A percentile compares a stretch with the other conserved stretches of the same genome.
phyloP scores from a whole-genome alignment of 2,888 invertebrate genomes.

The Theretra japonica region DNA sequence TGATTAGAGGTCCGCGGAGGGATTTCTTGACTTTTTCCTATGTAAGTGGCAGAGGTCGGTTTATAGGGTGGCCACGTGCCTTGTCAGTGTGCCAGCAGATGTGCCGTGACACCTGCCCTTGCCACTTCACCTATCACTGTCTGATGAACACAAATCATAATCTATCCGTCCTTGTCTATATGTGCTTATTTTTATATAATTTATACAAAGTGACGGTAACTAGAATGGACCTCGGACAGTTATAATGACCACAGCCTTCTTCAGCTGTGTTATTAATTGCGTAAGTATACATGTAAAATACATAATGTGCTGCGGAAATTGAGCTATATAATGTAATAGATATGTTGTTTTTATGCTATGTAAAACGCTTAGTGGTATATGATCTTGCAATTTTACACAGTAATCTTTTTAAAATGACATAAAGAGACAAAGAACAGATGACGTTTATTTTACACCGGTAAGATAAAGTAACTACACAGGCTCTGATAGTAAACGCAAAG shows the following conservation, averaged over 20 bases:
- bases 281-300: conserved; percentile 37
- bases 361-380: neutral
- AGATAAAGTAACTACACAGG: too few species aligned
- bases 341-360: neutral
- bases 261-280: conserved; percentile 68
- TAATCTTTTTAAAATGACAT: too few species aligned
- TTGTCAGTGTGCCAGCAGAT: conserved; percentile 76
- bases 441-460: too few species aligned
- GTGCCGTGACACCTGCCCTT: conserved; percentile 82
- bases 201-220: conserved; percentile 83
- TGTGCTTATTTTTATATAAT: conserved; percentile 83
- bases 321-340: neutral
- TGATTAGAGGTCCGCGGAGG: conserved; percentile 55
- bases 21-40: conserved; percentile 74
- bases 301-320: neutral
- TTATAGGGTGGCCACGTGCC: conserved; percentile 83
- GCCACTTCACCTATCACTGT: conserved; percentile 74
- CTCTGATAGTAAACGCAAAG: too few species aligned
- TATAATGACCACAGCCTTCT: conserved; percentile 73
- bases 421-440: too few species aligned
- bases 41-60: conserved; percentile 66
- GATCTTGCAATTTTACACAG: neutral
- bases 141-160: conserved; percentile 57
- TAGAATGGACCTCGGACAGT: conserved; percentile 79
- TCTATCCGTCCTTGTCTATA: conserved; percentile 68